phyloP scores from a whole-genome alignment of 2,113 vertebrate genomes.

The Silurus asotus region DNA sequence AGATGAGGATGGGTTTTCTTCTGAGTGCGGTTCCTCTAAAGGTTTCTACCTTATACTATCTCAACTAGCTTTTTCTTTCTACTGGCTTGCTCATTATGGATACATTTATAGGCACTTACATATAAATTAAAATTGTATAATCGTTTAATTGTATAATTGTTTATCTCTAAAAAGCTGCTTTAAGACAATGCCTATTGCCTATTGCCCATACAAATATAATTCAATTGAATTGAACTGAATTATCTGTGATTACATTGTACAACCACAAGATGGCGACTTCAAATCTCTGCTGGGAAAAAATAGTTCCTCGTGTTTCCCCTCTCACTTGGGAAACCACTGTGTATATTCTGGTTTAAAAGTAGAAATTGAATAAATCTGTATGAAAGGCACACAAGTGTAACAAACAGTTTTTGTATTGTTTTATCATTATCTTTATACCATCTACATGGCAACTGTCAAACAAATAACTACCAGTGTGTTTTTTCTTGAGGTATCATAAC shows the following conservation, averaged over 20 bases:
- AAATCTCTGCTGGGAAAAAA: constrained; percentile 8
- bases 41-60: too few species aligned
- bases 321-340: background rate
- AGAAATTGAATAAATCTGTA: background rate
- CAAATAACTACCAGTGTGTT: background rate
- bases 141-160: too few species aligned
- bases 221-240: background rate
- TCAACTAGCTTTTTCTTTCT: too few species aligned
- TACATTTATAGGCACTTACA: too few species aligned
- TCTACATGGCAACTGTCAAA: background rate
- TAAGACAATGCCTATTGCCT: too few species aligned
- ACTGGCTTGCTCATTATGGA: too few species aligned
- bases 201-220: too few species aligned
- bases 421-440: too few species aligned
- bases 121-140: too few species aligned
- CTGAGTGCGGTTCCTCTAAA: too few species aligned
- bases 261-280: constrained; percentile 61
- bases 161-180: too few species aligned
- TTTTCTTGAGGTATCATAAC: background rate
- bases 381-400: background rate
- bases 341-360: background rate
- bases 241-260: background rate
- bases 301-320: background rate
- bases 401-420: background rate
- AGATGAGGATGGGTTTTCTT: too few species aligned